These are phyloP conservation scores for Gymnocheta viridis DNA, from an alignment of 2,888 invertebrate genomes.

Conservation along the genomic window DNA sequence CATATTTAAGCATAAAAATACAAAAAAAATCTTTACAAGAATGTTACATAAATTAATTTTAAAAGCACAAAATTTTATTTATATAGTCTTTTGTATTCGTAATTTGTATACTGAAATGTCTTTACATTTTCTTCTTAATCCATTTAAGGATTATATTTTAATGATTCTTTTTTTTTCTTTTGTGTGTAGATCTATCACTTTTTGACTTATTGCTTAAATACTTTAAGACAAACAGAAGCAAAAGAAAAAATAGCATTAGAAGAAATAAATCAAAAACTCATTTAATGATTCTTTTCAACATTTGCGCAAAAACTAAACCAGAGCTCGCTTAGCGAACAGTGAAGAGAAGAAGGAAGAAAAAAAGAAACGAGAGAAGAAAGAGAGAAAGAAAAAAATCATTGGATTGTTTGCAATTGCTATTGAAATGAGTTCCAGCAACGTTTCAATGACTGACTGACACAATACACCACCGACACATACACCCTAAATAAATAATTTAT, in stretches of 20 bases:
- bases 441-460: slow-evolving; percentile 10
- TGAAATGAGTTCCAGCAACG: slow-evolving; percentile 46
- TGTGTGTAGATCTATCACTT: slow-evolving; percentile 12
- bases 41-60: background rate
- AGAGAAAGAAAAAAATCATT: slow-evolving; percentile 15
- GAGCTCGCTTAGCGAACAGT: slow-evolving; percentile 1
- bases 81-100: background rate
- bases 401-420: slow-evolving; percentile 49
- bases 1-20: too few species aligned
- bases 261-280: slow-evolving; percentile 61
- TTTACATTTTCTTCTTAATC: background rate
- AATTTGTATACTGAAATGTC: background rate
- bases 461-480: background rate
- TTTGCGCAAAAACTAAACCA: background rate
- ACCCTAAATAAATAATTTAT: slow-evolving; percentile 19
- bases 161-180: slow-evolving; percentile 10
- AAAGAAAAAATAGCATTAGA: background rate
- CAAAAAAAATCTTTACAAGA: too few species aligned
- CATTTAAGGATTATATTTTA: background rate
- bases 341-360: background rate
- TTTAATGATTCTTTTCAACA: slow-evolving; percentile 30
- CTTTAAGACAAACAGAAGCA: slow-evolving; percentile 14
- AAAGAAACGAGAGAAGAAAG: slow-evolving; percentile 15
- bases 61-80: background rate
- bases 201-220: slow-evolving; percentile 52